Evolutionary conservation across 2,113 vertebrate genomes (phyloP).

Genomic region (Ammodytes marinus): DNA sequence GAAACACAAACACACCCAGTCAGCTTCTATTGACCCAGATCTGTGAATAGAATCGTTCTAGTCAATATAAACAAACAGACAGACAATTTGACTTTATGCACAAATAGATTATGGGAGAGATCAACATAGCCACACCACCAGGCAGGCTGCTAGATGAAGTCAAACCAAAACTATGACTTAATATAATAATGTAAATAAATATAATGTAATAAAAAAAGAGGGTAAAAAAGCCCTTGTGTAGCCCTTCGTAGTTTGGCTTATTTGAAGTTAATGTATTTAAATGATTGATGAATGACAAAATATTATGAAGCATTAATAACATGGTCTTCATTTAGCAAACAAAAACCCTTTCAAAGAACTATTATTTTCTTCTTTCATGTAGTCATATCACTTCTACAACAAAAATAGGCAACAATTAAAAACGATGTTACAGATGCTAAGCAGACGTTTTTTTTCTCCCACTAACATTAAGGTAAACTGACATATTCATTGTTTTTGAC

Average conservation of each 20-base stretch:
- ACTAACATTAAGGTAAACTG: not conserved
- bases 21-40: not conserved
- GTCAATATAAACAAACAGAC: too few relatives aligned
- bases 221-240: too few relatives aligned
- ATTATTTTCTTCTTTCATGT: not conserved
- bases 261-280: too few relatives aligned
- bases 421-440: not conserved
- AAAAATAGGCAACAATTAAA: not conserved
- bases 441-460: not conserved
- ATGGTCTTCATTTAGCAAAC: not conserved
- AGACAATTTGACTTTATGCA: too few relatives aligned
- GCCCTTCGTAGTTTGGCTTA: too few relatives aligned
- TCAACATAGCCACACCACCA: too few relatives aligned
- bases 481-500: not conserved
- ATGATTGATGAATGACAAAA: not conserved
- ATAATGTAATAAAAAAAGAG: too few relatives aligned
- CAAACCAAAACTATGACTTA: too few relatives aligned
- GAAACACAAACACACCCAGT: slow-evolving; percentile 27
- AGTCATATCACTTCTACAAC: not conserved
- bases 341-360: not conserved
- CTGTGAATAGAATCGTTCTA: not conserved
- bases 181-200: too few relatives aligned
- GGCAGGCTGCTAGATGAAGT: too few relatives aligned
- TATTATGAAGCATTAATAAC: not conserved
- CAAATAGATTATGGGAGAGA: too few relatives aligned